These are phyloP conservation scores for Ictalurus furcatus DNA, from an alignment of 2,113 vertebrate species.

Conservation along the genomic window DNA sequence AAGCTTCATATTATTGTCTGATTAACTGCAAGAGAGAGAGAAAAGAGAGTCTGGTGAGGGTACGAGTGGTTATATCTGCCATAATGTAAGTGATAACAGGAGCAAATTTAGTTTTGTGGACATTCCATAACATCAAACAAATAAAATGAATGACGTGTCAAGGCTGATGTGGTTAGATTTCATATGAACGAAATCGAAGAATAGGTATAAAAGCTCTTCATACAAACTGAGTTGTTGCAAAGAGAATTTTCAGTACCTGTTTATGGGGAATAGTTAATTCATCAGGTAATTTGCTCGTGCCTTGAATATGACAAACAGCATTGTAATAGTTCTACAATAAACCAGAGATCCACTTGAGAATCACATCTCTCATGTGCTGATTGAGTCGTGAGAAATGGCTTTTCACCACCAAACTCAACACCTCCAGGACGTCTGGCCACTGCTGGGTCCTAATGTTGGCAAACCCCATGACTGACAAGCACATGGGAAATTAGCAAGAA, in stretches of 20 bases:
- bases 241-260: not conserved
- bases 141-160: too few species aligned
- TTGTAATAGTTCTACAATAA: not conserved
- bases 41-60: not conserved
- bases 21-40: not conserved
- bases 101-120: too few species aligned
- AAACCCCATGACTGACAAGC: not conserved
- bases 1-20: not conserved
- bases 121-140: too few species aligned
- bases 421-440: not conserved
- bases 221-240: not conserved
- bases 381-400: not conserved
- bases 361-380: not conserved
- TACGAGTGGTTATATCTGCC: not conserved
- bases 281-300: not conserved
- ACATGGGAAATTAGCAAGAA: not conserved
- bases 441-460: not conserved
- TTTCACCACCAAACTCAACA: not conserved
- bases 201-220: not conserved
- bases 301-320: not conserved
- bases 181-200: not conserved
- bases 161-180: not conserved
- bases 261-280: not conserved
- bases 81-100: not conserved
- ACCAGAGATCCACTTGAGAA: not conserved